These are phyloP conservation scores for Drosophila mimica DNA, from an alignment of 2,888 invertebrate species.

Conservation along the genomic window DNA sequence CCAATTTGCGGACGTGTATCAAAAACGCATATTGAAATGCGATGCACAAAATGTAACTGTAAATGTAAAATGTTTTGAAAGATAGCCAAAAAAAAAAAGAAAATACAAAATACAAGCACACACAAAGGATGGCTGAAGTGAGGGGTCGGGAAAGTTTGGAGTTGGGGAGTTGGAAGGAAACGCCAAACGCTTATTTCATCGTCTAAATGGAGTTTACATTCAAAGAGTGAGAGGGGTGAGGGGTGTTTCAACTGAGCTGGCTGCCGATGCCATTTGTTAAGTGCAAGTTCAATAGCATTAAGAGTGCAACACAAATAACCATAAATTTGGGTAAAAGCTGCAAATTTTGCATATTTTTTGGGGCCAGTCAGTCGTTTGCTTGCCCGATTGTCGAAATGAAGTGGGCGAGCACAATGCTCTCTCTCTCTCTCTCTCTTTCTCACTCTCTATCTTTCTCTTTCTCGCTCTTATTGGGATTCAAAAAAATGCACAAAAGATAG, in stretches of 20 bases:
- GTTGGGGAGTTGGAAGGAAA: conserved; percentile 10
- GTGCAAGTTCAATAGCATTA: conserved; percentile 80
- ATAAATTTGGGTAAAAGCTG: conserved; percentile 78
- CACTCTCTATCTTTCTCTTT: neutral
- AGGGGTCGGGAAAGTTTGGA: neutral
- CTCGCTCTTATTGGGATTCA: conserved; percentile 48
- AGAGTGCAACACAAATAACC: conserved; percentile 81
- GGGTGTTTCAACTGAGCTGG: conserved; percentile 10
- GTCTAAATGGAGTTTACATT: conserved; percentile 70
- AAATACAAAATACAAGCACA: conserved; percentile 9
- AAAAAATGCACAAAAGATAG: conserved; percentile 43
- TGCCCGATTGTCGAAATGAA: conserved; percentile 49
- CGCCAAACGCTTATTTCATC: conserved; percentile 73
- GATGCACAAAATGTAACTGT: conserved; percentile 74
- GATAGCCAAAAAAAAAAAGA: conserved; percentile 57
- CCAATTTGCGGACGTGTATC: conserved; percentile 54
- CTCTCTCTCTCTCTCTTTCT: neutral
- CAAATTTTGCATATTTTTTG: conserved; percentile 78
- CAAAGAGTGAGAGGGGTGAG: neutral
- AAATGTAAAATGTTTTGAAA: conserved; percentile 73
- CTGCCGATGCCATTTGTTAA: conserved; percentile 75
- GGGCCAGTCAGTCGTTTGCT: conserved; percentile 24
- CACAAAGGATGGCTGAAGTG: conserved; percentile 16
- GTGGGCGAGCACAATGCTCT: conserved; percentile 38
- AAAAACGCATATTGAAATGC: conserved; percentile 67